These are phyloP conservation scores for Steinernema khuongi DNA, from an alignment of 1,140 invertebrate species.

Conservation along the genomic window DNA sequence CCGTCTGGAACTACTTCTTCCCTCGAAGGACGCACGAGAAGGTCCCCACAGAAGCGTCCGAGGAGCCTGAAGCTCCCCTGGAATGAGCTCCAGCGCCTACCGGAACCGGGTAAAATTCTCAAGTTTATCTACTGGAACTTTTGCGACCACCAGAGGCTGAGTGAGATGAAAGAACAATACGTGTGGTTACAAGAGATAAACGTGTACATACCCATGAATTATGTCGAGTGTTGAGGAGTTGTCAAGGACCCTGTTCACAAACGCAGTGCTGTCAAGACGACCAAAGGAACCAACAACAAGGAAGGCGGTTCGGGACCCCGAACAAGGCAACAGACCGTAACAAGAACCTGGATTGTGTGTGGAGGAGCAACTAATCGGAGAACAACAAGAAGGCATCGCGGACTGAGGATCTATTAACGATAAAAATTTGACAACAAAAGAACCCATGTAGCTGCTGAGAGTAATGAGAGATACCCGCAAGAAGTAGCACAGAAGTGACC, in stretches of 20 bases:
- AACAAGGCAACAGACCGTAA: not conserved
- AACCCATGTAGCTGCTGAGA: not conserved
- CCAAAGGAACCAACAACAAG: not conserved
- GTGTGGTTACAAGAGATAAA: not conserved
- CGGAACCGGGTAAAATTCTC: too few relatives aligned
- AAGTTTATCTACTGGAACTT: not conserved
- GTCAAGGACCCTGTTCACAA: not conserved
- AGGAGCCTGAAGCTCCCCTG: too few relatives aligned
- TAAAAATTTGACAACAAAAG: not conserved
- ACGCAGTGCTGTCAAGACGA: not conserved
- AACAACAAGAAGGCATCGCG: not conserved
- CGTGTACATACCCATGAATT: not conserved
- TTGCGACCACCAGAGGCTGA: conserved; percentile 9
- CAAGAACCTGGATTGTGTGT: not conserved
- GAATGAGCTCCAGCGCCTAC: too few relatives aligned
- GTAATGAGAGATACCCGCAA: not conserved
- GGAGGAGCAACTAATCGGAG: not conserved
- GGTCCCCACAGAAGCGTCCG: too few relatives aligned
- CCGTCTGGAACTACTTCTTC: conserved; percentile 1
- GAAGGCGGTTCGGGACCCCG: too few relatives aligned
- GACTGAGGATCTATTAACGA: not conserved
- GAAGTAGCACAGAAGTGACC: not conserved
- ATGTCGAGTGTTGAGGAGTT: not conserved
- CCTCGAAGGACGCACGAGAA: too few relatives aligned
- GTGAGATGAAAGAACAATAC: conserved; percentile 8